Conservation (phyloP, 1,140 invertebrate species). For the Schlechtendalia chinensis region DNA sequence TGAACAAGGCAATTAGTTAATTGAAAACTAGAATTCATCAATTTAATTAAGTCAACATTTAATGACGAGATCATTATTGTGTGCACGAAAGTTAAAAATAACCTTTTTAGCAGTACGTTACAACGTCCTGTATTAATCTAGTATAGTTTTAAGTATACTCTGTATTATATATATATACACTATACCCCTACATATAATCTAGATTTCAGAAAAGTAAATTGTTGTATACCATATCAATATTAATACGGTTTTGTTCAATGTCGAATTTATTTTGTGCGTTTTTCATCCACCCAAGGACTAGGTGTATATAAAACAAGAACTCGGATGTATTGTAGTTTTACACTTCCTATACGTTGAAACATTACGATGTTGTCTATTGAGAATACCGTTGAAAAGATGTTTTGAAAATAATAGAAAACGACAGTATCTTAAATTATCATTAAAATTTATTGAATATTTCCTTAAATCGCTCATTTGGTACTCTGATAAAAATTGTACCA, state of each 20-base stretch:
- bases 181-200: too few relatives aligned
- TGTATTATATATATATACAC: too few relatives aligned
- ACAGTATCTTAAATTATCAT: neutral
- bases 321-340: neutral
- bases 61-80: neutral
- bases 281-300: neutral
- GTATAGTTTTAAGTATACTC: too few relatives aligned
- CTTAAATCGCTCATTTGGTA: neutral
- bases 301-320: neutral
- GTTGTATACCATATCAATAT: neutral
- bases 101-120: neutral
- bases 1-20: neutral
- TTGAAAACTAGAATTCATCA: neutral
- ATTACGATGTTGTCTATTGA: too few relatives aligned
- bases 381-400: too few relatives aligned
- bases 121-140: neutral
- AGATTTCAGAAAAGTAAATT: too few relatives aligned
- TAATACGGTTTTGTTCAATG: conserved; percentile 13
- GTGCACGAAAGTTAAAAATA: neutral
- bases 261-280: conserved; percentile 3
- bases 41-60: neutral
- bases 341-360: neutral
- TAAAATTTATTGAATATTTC: neutral
- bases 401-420: too few relatives aligned
- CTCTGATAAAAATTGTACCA: neutral